Base-by-base conservation (phyloP, 2,797 vertebrate genomes). In the Leuciscus waleckii region DNA sequence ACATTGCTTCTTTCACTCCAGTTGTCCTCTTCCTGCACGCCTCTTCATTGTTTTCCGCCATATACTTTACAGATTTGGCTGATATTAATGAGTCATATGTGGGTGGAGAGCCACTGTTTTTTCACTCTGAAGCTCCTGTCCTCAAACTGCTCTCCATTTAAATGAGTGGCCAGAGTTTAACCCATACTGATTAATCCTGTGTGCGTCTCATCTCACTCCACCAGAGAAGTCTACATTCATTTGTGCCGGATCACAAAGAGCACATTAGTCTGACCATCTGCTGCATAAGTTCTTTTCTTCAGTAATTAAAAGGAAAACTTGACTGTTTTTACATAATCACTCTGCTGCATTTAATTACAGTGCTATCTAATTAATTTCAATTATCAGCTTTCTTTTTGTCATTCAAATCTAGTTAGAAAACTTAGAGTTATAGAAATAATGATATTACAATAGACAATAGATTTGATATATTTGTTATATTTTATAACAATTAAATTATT, bases 51-150 rank as follows among this genome's bases (percentile, higher is more conserved):
- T 49, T 74, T 58, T 84, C n/a, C 51, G 69, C 7, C n/a, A 16
- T 80, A 11, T 81, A 81, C 80, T 75, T 78, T 77, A 88, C 43
- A 67, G 79, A 75, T 87, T 87, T 85, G 69, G 26, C 81, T 88
- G 76, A 82, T 88, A 71, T 67, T 73, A 80, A 68, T 87, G 86
- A 84, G 39, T 89, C 80, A 85, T 85, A n/a, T 82, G 88, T 83
- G 85, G 84, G 87, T 78, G 76, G 54, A 80, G 29, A 81, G 49
- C 56, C 68, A 69, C 51, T 70, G 78, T 83, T 82, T 82, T 71
- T 58, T 77, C 69, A 67, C 29, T 79, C 51, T 76, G 9, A 51
- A 16, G 39, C 61, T 76, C 37, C 70, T 84, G 69, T 65, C n/a
- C 56, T 73, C 32, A 65, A 51, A 80, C 76, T 77, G 61, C 69